phyloP scores from a whole-genome alignment of 2,797 vertebrate genomes.

The Passerculus sandwichensis region DNA sequence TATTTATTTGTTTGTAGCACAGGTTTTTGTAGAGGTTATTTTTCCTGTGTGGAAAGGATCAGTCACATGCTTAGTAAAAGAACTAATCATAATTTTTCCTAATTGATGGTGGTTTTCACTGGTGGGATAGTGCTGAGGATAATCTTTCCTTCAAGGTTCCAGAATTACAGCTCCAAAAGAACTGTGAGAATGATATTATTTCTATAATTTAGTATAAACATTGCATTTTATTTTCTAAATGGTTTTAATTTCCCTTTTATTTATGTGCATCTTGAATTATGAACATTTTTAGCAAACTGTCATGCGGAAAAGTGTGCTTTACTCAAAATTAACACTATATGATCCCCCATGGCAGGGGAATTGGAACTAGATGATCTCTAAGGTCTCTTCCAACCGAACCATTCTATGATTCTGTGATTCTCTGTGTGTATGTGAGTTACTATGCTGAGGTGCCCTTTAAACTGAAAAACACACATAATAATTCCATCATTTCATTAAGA shows the following conservation, averaged over 20 bases:
- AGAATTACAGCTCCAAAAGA: background rate
- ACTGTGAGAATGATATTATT: background rate
- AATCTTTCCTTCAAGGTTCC: background rate
- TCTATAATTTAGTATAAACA: background rate
- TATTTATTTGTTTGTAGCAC: background rate
- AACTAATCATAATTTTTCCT: background rate
- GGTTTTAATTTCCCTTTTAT: background rate
- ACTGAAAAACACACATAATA: background rate
- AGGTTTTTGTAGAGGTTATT: fast-evolving
- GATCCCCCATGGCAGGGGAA: background rate
- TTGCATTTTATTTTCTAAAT: background rate
- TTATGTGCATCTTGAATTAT: background rate
- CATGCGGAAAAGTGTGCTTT: background rate
- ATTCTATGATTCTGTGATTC: background rate
- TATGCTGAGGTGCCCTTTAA: background rate
- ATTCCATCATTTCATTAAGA: background rate
- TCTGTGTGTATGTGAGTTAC: background rate
- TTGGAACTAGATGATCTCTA: background rate
- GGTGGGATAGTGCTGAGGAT: background rate
- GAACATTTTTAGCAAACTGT: background rate
- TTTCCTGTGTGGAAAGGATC: background rate
- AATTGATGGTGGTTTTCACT: background rate
- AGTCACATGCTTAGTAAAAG: background rate
- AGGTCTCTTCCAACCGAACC: background rate
- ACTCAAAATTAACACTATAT: background rate